Conservation (phyloP, 2,113 vertebrate species). For the Stercorarius parasiticus region DNA sequence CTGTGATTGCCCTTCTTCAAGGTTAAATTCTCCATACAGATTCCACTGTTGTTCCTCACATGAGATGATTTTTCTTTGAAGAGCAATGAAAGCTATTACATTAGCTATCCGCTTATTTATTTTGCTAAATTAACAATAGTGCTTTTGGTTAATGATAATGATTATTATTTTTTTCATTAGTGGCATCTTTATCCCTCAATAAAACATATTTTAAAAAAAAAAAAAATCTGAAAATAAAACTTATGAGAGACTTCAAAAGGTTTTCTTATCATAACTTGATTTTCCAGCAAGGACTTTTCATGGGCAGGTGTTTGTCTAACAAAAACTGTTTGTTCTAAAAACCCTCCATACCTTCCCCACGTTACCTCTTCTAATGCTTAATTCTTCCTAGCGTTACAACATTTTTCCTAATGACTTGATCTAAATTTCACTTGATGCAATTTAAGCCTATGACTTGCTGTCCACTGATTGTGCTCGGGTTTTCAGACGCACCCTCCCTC, state of each 20-base stretch:
- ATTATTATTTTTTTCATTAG: not conserved
- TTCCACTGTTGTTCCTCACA: constrained; percentile 1
- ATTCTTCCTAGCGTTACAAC: not conserved
- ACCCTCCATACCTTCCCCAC: not conserved
- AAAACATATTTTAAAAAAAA: not conserved
- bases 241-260: not conserved
- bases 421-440: not conserved
- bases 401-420: not conserved
- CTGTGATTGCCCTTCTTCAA: constrained; percentile 31
- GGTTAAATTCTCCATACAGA: constrained; percentile 33
- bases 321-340: not conserved
- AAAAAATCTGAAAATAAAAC: not conserved
- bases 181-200: not conserved
- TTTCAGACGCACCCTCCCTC: not conserved
- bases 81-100: not conserved
- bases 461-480: not conserved
- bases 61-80: constrained; percentile 1
- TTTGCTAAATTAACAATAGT: not conserved
- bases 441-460: not conserved
- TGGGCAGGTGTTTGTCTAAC: not conserved
- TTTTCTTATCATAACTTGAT: not conserved
- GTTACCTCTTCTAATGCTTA: not conserved
- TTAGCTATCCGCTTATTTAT: not conserved
- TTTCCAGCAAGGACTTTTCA: not conserved
- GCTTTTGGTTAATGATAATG: not conserved